Conservation (phyloP, 2,888 invertebrate genomes). For the Himalopsyche japonica region DNA sequence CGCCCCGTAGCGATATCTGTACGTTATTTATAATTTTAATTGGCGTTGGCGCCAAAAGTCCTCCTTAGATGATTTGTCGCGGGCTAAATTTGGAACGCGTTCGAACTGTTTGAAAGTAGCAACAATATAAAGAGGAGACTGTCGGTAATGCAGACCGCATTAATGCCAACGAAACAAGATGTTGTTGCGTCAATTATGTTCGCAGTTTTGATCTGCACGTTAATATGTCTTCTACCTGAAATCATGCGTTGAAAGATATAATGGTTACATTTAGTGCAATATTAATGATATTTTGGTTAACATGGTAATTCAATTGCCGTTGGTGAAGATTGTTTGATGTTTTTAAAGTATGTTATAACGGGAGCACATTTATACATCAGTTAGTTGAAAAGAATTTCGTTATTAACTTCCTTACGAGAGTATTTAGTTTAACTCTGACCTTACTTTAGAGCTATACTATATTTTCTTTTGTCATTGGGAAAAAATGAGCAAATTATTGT, state of each 20-base stretch:
- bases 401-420: too few relatives aligned
- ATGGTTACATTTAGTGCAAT: not conserved
- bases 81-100: slow-evolving; percentile 29
- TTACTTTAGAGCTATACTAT: too few relatives aligned
- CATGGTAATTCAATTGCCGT: too few relatives aligned
- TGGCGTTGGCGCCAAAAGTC: slow-evolving; percentile 31
- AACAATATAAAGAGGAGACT: not conserved
- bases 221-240: not conserved
- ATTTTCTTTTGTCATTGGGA: too few relatives aligned
- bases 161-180: not conserved
- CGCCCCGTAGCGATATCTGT: not conserved
- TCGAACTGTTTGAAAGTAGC: not conserved
- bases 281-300: too few relatives aligned
- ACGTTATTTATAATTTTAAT: slow-evolving; percentile 26
- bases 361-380: too few relatives aligned
- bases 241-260: not conserved
- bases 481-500: too few relatives aligned
- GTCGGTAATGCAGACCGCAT: not conserved
- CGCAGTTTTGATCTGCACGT: not conserved
- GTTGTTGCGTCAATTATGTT: not conserved
- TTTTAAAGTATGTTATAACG: too few relatives aligned
- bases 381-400: too few relatives aligned
- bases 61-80: slow-evolving; percentile 36
- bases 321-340: too few relatives aligned
- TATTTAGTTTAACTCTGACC: too few relatives aligned